These are phyloP conservation scores for cattle (Bos taurus) DNA, from an alignment of 2,113 vertebrate species.

Conservation along the genomic window DNA sequence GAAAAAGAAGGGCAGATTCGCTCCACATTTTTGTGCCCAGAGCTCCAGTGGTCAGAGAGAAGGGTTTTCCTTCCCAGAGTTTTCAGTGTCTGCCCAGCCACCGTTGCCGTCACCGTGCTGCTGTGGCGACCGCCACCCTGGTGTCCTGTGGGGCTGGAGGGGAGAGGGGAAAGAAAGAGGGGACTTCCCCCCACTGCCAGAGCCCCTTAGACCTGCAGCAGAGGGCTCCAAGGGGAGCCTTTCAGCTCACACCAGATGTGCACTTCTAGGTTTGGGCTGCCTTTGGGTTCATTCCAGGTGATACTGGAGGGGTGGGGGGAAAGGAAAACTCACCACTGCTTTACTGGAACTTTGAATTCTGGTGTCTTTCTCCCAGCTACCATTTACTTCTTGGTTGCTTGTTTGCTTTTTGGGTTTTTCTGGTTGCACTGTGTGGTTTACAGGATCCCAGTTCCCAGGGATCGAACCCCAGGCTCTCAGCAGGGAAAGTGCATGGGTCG, in stretches of 20 bases:
- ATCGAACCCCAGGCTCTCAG: neutral
- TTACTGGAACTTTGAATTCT: neutral
- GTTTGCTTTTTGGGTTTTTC: neutral
- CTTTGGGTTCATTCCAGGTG: neutral
- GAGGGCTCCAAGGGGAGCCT: neutral
- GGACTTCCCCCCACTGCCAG: neutral
- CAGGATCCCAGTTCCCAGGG: neutral
- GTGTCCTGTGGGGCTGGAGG: neutral
- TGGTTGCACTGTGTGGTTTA: neutral
- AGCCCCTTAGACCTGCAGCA: neutral
- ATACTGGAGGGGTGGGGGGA: neutral
- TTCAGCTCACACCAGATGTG: neutral
- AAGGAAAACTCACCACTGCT: neutral
- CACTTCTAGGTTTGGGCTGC: neutral
- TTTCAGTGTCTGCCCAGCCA: neutral
- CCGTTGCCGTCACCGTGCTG: neutral
- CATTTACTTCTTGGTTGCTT: neutral
- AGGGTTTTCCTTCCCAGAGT: neutral
- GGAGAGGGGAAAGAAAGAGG: neutral
- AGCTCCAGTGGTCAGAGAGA: neutral
- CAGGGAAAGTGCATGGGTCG: neutral
- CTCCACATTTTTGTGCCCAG: neutral
- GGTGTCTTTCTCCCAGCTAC: neutral
- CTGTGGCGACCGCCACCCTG: neutral
- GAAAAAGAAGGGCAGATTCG: neutral